Evolutionary conservation across 2,797 vertebrate species (phyloP).

Genomic region (Botia almorhae): DNA sequence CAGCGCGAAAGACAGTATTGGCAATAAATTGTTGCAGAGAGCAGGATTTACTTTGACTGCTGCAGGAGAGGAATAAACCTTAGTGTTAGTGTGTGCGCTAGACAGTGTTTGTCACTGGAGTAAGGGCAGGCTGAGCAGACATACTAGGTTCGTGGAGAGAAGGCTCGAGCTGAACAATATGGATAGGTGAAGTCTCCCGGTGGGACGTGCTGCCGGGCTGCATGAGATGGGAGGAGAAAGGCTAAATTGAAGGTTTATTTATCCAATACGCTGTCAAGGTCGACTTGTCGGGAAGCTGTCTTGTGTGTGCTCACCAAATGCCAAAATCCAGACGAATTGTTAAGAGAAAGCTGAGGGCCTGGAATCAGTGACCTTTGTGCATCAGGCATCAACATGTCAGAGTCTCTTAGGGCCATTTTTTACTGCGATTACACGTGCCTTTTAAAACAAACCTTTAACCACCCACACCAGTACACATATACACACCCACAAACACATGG

Average conservation of each 20-base stretch:
- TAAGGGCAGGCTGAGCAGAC: conserved; percentile 83
- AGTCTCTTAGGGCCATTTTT: conserved; percentile 88
- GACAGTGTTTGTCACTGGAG: conserved; percentile 96
- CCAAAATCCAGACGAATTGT: conserved; percentile 98
- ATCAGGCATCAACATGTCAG: conserved; percentile 90
- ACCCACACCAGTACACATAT: conserved; percentile 27
- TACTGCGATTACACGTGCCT: conserved; percentile 88
- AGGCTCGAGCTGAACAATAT: conserved; percentile 90
- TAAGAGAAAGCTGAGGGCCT: conserved; percentile 81
- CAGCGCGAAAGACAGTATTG: conserved; percentile 84
- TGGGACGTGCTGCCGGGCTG: conserved; percentile 85
- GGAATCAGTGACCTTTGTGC: conserved; percentile 99
- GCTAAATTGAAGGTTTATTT: conserved; percentile 99
- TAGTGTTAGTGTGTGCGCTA: conserved; percentile 90
- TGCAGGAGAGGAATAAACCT: conserved; percentile 81
- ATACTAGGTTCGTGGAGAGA: conserved; percentile 69
- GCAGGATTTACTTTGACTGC: conserved; percentile 97
- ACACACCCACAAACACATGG: conserved; percentile 24
- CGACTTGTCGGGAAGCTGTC: conserved; percentile 96
- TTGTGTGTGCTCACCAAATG: conserved; percentile 98
- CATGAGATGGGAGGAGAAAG: conserved; percentile 81
- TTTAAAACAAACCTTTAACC: conserved; percentile 78
- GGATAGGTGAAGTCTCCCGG: conserved; percentile 98
- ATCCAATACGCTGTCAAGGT: conserved; percentile 99
- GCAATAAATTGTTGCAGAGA: conserved; percentile 96